A percentile compares a stretch with the other conserved stretches of the same genome.
phyloP scores from a whole-genome alignment of 2,888 invertebrate species.

The Crepidodera aurea region DNA sequence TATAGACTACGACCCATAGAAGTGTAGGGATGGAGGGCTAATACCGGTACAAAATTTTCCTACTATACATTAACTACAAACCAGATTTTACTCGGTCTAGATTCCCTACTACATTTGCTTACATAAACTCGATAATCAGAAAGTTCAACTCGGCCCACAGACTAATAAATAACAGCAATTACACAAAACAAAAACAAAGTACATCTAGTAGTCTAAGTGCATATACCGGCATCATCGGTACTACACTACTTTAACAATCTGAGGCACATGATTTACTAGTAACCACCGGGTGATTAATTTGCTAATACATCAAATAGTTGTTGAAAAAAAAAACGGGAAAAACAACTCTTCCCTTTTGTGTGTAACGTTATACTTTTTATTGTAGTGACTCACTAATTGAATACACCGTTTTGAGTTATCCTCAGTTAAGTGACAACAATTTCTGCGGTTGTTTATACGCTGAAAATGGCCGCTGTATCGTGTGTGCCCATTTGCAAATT shows the following conservation, averaged over 20 bases:
- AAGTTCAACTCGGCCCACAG: not conserved
- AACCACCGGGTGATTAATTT: not conserved
- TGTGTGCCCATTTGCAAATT: not conserved
- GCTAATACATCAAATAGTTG: not conserved
- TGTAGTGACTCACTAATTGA: not conserved
- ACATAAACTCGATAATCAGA: no score
- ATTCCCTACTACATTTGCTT: no score
- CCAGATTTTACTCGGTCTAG: no score
- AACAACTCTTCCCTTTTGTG: not conserved
- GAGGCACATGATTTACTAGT: not conserved
- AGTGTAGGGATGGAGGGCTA: no score
- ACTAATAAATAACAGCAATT: slow-evolving; percentile 23
- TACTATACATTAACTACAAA: no score
- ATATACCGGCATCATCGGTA: slow-evolving; percentile 4
- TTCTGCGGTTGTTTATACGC: not conserved
- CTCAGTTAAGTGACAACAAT: slow-evolving; percentile 1
- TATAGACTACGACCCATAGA: no score
- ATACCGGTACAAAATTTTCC: no score
- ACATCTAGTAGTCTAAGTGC: slow-evolving; percentile 16
- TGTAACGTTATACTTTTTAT: not conserved
- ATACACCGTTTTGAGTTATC: not conserved
- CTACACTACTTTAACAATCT: not conserved
- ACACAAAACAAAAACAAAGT: slow-evolving; percentile 34
- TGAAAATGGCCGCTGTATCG: not conserved
- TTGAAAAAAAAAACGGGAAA: not conserved